Conservation (phyloP, 2,797 vertebrate species). For the Sus cebifrons region DNA sequence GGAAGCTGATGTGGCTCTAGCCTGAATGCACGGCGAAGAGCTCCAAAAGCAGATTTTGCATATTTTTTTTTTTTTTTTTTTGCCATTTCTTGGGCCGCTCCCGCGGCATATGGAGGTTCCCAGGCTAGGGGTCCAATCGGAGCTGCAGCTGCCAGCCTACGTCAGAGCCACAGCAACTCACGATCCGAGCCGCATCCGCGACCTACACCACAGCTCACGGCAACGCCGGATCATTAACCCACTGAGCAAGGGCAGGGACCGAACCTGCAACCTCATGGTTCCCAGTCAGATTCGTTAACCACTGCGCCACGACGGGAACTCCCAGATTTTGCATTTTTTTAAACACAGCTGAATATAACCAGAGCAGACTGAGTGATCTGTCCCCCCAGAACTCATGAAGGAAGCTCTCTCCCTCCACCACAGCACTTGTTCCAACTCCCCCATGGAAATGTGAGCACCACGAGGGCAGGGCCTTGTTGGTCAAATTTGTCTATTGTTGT, state of each 20-base stretch:
- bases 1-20: background rate
- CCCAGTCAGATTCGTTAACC: too few species aligned
- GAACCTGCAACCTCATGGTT: too few species aligned
- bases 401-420: background rate
- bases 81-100: too few species aligned
- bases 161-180: too few species aligned
- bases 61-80: background rate
- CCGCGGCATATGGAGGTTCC: too few species aligned
- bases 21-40: background rate
- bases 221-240: too few species aligned
- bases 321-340: background rate
- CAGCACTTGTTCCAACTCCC: background rate
- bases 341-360: background rate
- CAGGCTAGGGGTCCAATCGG: too few species aligned
- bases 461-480: background rate
- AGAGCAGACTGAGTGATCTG: background rate
- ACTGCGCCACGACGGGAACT: too few species aligned
- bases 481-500: background rate
- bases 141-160: too few species aligned
- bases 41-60: background rate
- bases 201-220: too few species aligned
- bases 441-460: background rate
- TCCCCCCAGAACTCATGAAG: background rate
- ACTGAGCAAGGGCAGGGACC: too few species aligned
- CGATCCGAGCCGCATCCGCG: too few species aligned